Base-by-base conservation (phyloP, 2,888 invertebrate genomes). In the Cantharis lateralis region DNA sequence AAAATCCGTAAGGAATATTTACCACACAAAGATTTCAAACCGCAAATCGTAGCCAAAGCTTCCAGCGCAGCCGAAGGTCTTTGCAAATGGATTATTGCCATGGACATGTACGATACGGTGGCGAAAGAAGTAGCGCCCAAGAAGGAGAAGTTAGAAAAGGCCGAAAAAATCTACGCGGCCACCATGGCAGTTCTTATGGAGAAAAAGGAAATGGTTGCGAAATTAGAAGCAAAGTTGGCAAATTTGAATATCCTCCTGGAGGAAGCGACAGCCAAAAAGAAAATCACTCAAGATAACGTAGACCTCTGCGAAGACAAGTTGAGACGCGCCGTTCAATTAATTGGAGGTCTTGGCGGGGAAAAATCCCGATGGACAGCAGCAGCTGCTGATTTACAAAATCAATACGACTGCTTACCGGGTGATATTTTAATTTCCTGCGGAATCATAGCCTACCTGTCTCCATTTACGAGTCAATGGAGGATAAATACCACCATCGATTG, bases 11-110 rank as follows among this genome's bases (percentile, higher is more conserved):
- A 93, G 85, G 94, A 95, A 83, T 95, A 93, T 87, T 88, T 95
- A 32, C 91, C 92, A 0, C 91, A 96, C 85, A 93, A 93, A 84
- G 93, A 94, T 83, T 96, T 96, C 86, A 94, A 94, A 82, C 95
- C 96, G 1, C 89, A 91, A 77, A 91, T 94, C 74, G 94, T 96
- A 73, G 94, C 95, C 13, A 95, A 96, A 88, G 97, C 97, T 0
- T 98, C 98, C 0, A 93, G 96, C 80, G 98, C 98, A 3, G 98
- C 98, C 18, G 97, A 98, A 89, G 98, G 97, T 71, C 89, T 96
- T 62, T 96, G 96, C 86, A 94, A 95, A 86, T 97, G 97, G 97
- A 95, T 97, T 71, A 92, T 95, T 80, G 96, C 96, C 0, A 94
- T 97, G 93, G 96, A 96, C 84, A 93, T 95, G 88, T 97, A 97